These are phyloP conservation scores for Altica lythri DNA, from an alignment of 2,888 invertebrate species.

Conservation along the genomic window DNA sequence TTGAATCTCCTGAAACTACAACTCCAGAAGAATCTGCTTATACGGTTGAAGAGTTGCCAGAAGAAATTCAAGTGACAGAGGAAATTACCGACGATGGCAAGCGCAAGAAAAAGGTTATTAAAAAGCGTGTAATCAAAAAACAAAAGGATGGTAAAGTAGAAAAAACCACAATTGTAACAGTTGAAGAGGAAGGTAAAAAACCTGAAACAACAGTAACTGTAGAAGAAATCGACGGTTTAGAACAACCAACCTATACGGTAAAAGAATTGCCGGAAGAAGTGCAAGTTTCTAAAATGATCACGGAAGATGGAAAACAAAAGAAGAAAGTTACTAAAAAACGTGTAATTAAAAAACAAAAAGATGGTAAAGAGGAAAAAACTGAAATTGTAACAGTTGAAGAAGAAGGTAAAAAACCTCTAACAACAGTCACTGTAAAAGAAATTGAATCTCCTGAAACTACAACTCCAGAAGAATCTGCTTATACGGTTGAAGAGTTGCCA, in stretches of 20 bases:
- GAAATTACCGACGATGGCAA: constrained; percentile 39
- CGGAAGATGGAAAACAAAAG: constrained; percentile 55
- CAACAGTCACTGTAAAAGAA: constrained; percentile 46
- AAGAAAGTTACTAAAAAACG: too few relatives aligned
- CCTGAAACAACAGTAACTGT: constrained; percentile 58
- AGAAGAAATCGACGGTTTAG: too few relatives aligned
- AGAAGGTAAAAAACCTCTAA: constrained; percentile 34
- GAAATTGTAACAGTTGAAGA: constrained; percentile 51
- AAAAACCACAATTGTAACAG: constrained; percentile 44
- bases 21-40: constrained; percentile 39
- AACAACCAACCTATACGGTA: too few relatives aligned
- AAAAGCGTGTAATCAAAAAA: constrained; percentile 48
- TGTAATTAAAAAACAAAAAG: too few relatives aligned
- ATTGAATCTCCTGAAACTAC: constrained; percentile 37
- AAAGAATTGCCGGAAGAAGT: too few relatives aligned
- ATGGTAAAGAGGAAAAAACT: constrained; percentile 47
- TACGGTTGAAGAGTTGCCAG: constrained; percentile 40
- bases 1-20: constrained; percentile 36
- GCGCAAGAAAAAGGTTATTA: constrained; percentile 44
- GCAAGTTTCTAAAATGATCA: too few relatives aligned
- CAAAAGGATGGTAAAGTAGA: constrained; percentile 44
- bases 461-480: constrained; percentile 39
- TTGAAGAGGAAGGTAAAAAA: constrained; percentile 52
- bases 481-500: constrained; percentile 39
- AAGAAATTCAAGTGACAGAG: constrained; percentile 41